Evolutionary conservation across 2,113 vertebrate genomes (phyloP).

Genomic region (Telmatochromis sp.): DNA sequence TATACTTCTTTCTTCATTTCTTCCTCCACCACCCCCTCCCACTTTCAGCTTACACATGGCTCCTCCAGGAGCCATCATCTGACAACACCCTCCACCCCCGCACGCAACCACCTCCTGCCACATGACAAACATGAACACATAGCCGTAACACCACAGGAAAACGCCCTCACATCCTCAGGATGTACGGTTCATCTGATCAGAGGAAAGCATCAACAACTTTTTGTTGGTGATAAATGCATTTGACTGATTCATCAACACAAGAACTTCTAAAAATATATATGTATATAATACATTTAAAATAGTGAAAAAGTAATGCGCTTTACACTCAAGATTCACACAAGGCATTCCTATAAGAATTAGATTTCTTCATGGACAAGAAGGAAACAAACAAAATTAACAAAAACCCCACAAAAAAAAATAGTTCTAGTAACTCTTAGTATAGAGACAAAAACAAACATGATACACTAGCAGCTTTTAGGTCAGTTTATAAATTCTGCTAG

Average conservation of each 20-base stretch:
- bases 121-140: conserved; percentile 50
- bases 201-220: conserved; percentile 25
- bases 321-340: background rate
- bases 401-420: background rate
- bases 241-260: background rate
- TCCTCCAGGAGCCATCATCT: conserved; percentile 64
- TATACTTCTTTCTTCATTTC: conserved; percentile 40
- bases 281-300: background rate
- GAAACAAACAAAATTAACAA: background rate
- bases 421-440: background rate
- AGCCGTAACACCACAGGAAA: conserved; percentile 59
- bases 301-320: background rate
- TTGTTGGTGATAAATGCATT: background rate
- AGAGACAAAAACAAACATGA: background rate
- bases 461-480: background rate
- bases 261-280: background rate
- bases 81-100: conserved; percentile 59
- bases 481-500: background rate
- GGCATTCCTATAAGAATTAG: background rate
- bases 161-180: conserved; percentile 63
- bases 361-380: conserved; percentile 19
- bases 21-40: conserved; percentile 40
- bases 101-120: conserved; percentile 49
- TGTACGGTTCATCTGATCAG: conserved; percentile 43
- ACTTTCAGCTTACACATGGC: conserved; percentile 52